These are phyloP conservation scores for Eueremaeus valkanovi DNA, from an alignment of 2,888 invertebrate species.

Conservation along the genomic window DNA sequence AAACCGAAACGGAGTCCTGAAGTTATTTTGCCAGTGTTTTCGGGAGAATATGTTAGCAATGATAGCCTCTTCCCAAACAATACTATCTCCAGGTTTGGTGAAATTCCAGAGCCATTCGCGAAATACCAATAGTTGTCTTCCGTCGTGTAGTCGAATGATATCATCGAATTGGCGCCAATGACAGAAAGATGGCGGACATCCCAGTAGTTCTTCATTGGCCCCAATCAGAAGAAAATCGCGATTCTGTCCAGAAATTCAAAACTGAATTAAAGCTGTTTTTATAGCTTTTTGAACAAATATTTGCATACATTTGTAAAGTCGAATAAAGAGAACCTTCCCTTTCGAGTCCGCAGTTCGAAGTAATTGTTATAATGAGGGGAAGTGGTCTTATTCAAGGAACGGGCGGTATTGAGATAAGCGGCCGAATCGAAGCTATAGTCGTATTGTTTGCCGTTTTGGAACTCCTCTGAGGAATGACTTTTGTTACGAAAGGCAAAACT, in stretches of 20 bases:
- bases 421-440: not conserved
- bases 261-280: not conserved
- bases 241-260: not conserved
- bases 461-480: not conserved
- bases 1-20: not conserved
- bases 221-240: not conserved
- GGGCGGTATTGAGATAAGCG: not conserved
- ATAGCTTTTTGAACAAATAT: not conserved
- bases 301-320: not conserved
- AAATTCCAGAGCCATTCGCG: slow-evolving; percentile 17
- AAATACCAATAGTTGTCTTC: not conserved
- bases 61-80: not conserved
- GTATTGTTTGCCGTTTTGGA: slow-evolving; percentile 9
- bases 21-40: not conserved
- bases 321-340: slow-evolving; percentile 4
- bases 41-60: not conserved
- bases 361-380: not conserved
- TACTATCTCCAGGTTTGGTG: not conserved
- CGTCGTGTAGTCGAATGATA: slow-evolving; percentile 8
- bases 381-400: not conserved
- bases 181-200: slow-evolving; percentile 20
- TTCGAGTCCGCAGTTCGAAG: slow-evolving; percentile 8
- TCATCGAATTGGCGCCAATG: slow-evolving; percentile 1
- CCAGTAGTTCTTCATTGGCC: slow-evolving; percentile 5
- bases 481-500: not conserved